Percentiles rank a stretch among this genome's conserved stretches.
Evolutionary conservation across 2,888 invertebrate genomes (phyloP).

Genomic region (Trichogramma evanescens): DNA sequence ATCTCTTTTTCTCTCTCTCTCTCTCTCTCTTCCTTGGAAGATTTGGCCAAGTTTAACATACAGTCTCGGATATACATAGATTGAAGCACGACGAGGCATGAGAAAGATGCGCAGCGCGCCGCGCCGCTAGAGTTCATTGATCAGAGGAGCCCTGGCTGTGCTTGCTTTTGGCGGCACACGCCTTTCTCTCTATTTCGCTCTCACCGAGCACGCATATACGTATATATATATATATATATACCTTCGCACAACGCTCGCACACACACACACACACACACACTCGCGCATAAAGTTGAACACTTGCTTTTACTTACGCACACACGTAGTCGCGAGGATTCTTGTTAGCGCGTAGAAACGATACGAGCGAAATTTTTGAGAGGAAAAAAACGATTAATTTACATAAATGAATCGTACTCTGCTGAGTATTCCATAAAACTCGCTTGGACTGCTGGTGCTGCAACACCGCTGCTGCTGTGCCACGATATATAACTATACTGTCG

Average conservation of each 20-base stretch:
- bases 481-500: too few relatives aligned
- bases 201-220: too few relatives aligned
- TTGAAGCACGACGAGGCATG: neutral
- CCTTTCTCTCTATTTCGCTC: neutral
- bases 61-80: neutral
- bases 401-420: too few relatives aligned
- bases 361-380: too few relatives aligned
- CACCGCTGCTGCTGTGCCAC: too few relatives aligned
- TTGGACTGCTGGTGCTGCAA: too few relatives aligned
- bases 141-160: constrained; percentile 1
- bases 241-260: neutral
- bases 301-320: neutral
- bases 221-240: too few relatives aligned
- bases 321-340: neutral
- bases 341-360: too few relatives aligned
- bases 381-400: too few relatives aligned
- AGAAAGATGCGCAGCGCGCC: constrained; percentile 3
- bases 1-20: neutral
- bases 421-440: too few relatives aligned
- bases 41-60: too few relatives aligned
- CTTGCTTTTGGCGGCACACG: neutral
- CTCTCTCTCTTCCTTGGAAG: neutral
- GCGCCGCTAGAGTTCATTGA: constrained; percentile 25
- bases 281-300: neutral
- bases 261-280: neutral